phyloP scores from a whole-genome alignment of 2,888 invertebrate genomes.

The Dysmachus trigonus region DNA sequence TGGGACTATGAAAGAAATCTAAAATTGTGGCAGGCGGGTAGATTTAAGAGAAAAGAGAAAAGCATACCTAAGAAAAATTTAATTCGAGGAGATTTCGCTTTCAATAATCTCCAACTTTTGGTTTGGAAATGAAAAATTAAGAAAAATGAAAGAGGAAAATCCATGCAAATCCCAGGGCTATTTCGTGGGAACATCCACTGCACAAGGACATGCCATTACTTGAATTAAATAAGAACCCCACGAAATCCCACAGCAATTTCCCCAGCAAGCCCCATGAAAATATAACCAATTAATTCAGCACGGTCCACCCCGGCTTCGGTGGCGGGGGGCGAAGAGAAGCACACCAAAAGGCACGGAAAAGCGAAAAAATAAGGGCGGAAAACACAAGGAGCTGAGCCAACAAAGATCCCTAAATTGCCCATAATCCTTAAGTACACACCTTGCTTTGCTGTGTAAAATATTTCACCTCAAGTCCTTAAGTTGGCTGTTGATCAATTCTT shows the following conservation, averaged over 20 bases:
- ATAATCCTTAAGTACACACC: slow-evolving; percentile 32
- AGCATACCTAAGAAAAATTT: not conserved
- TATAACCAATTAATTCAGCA: slow-evolving; percentile 38
- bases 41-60: not conserved
- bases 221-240: slow-evolving; percentile 37
- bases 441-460: slow-evolving; percentile 28
- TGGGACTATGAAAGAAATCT: not conserved
- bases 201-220: slow-evolving; percentile 30
- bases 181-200: slow-evolving; percentile 14
- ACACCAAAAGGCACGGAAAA: not conserved
- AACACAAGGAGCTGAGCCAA: slow-evolving; percentile 10
- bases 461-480: slow-evolving; percentile 28
- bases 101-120: slow-evolving; percentile 33
- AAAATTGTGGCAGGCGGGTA: not conserved
- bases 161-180: slow-evolving; percentile 26
- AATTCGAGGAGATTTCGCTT: not conserved
- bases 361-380: not conserved
- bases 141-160: slow-evolving; percentile 24
- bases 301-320: not conserved
- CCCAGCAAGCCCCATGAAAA: slow-evolving; percentile 31
- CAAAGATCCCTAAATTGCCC: slow-evolving; percentile 32
- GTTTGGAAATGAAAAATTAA: slow-evolving; percentile 31
- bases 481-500: slow-evolving; percentile 30
- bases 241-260: slow-evolving; percentile 28
- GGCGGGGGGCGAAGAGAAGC: not conserved